A percentile compares a stretch with the other conserved stretches of the same genome.
Conservation (phyloP, 2,113 vertebrate species). For the Anser brachyrhynchus region DNA sequence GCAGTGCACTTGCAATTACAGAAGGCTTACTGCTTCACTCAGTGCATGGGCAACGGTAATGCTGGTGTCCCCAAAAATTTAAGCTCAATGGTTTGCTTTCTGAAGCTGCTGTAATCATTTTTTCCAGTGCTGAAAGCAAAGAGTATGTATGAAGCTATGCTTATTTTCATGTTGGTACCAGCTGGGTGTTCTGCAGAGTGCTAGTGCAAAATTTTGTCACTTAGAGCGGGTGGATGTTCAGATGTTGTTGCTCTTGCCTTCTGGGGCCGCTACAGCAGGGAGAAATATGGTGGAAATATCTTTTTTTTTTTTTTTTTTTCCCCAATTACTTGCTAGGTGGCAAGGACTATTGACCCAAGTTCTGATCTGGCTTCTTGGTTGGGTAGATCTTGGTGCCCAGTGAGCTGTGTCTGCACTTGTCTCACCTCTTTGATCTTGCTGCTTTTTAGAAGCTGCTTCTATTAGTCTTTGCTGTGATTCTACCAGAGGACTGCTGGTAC, state of each 20-base stretch:
- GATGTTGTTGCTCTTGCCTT: neutral
- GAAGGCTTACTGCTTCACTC: too few species aligned
- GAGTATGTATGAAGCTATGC: neutral
- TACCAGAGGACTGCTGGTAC: neutral
- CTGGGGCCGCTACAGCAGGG: neutral
- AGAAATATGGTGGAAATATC: neutral
- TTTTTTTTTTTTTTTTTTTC: neutral
- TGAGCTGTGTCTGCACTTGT: neutral
- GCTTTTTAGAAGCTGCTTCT: neutral
- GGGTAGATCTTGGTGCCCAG: neutral
- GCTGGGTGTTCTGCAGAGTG: neutral
- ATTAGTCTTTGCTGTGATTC: neutral
- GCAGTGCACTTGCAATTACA: neutral
- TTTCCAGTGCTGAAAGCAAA: too few species aligned
- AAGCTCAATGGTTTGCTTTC: neutral
- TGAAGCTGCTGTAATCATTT: neutral
- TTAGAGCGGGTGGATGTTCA: neutral
- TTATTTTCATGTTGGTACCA: neutral
- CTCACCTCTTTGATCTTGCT: neutral
- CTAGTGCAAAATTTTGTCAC: neutral
- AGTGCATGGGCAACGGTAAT: fast-evolving
- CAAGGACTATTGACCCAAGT: neutral
- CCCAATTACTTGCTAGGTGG: neutral
- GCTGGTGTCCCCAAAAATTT: neutral
- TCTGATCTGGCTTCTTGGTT: neutral